Conservation (phyloP, 2,797 vertebrate species). For the Lepus oiostolus region DNA sequence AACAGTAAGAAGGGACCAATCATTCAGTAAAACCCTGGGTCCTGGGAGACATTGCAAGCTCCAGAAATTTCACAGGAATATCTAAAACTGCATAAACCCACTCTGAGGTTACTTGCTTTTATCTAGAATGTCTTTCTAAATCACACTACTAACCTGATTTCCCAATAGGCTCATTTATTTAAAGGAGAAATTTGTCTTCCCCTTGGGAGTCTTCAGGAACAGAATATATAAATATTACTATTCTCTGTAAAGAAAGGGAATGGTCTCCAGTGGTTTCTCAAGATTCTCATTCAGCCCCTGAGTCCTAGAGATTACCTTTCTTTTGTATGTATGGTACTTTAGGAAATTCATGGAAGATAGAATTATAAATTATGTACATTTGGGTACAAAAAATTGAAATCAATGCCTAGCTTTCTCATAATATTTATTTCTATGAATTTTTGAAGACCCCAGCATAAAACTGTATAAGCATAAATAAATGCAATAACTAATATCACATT, state of each 20-base stretch:
- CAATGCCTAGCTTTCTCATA: too few species aligned
- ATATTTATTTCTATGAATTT: too few species aligned
- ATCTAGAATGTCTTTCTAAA: slow-evolving; percentile 15
- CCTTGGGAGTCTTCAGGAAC: neutral
- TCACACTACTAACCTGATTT: slow-evolving; percentile 3
- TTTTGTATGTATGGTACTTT: neutral
- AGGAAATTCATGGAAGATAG: too few species aligned
- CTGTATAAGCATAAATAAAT: neutral
- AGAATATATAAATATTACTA: neutral
- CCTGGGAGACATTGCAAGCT: neutral
- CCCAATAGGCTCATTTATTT: neutral
- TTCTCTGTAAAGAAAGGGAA: neutral
- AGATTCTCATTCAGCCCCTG: neutral
- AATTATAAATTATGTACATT: too few species aligned
- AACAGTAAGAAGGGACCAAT: neutral
- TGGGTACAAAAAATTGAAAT: too few species aligned
- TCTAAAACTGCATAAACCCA: neutral
- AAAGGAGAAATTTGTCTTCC: slow-evolving; percentile 5
- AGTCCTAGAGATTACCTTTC: neutral
- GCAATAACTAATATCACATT: neutral
- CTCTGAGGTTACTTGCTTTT: neutral
- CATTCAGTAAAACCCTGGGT: neutral
- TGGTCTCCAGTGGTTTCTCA: neutral
- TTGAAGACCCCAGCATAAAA: neutral
- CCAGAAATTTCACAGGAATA: neutral